Conservation (phyloP, 23 tunicate species). For the Ciona savignyi region DNA sequence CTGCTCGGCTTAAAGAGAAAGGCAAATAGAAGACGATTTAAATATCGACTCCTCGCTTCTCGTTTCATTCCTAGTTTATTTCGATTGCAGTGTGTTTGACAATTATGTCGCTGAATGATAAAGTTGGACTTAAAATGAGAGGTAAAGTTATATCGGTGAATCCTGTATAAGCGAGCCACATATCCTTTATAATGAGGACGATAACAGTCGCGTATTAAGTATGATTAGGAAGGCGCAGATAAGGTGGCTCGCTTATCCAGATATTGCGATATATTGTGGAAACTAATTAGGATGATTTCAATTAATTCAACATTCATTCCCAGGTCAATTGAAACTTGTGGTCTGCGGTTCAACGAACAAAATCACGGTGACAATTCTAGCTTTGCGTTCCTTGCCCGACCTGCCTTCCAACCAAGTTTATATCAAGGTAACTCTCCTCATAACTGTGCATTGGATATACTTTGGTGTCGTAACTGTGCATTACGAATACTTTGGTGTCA, state of each 20-base stretch:
- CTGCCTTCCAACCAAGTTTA: neutral
- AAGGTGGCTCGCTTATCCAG: too few species aligned
- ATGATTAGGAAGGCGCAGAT: too few species aligned
- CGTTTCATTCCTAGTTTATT: neutral
- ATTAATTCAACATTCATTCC: neutral
- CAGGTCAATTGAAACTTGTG: conserved; percentile 55
- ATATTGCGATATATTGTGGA: too few species aligned
- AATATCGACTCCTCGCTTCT: neutral
- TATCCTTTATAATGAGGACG: too few species aligned
- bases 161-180: too few species aligned
- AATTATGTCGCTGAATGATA: neutral
- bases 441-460: too few species aligned
- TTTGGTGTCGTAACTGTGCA: too few species aligned
- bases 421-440: too few species aligned
- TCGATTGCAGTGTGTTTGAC: neutral
- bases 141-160: neutral
- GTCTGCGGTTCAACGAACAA: conserved; percentile 23
- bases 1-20: neutral
- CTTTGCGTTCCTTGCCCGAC: conserved; percentile 18
- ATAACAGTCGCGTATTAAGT: too few species aligned
- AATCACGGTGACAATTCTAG: conserved; percentile 40
- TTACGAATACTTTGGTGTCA: too few species aligned
- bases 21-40: neutral
- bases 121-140: neutral
- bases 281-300: neutral